Conservation (phyloP, 2,113 vertebrate genomes). For the Oryctolagus cuniculus region mOryCun1.1 NC_091432.1:70612501-70613000, state of each 20-base stretch:
- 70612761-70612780: neutral
- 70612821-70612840: neutral
- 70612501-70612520: neutral
- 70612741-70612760: neutral
- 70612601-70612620: slow-evolving; percentile 2
- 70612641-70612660: neutral
- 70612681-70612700: neutral
- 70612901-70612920: neutral
- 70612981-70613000: neutral
- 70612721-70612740: neutral
- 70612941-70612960: slow-evolving; percentile 47
- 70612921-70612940: neutral
- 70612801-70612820: neutral
- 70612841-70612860: neutral
- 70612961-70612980: neutral
- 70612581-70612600: neutral
- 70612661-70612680: neutral
- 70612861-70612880: neutral
- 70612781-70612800: neutral
- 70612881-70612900: neutral
- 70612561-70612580: neutral
- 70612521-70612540: neutral
- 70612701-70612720: neutral
- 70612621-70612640: neutral
- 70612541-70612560: neutral